phyloP scores from a whole-genome alignment of 2,113 vertebrate species.

The Tenrec ecaudatus region DNA sequence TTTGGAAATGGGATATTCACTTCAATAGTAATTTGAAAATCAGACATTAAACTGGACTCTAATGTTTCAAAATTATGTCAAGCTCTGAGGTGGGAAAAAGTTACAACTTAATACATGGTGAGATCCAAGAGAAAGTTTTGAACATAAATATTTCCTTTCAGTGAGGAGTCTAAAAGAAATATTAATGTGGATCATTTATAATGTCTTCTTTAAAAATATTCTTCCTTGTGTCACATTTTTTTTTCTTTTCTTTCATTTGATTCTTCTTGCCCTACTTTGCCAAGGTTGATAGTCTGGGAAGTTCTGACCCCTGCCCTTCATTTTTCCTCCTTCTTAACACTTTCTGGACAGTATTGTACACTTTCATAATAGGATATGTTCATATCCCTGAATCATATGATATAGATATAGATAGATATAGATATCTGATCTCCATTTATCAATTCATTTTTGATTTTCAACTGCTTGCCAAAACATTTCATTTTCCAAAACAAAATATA shows the following conservation, averaged over 20 bases:
- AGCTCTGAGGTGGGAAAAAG: neutral
- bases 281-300: too few species aligned
- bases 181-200: too few species aligned
- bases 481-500: too few species aligned
- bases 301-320: accelerated
- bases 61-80: neutral
- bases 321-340: too few species aligned
- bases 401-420: too few species aligned
- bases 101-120: neutral
- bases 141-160: neutral
- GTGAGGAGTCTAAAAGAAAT: neutral
- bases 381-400: too few species aligned
- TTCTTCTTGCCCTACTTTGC: neutral
- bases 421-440: too few species aligned
- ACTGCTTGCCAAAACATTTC: too few species aligned
- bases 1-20: neutral
- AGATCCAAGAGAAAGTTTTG: neutral
- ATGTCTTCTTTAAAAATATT: neutral
- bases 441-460: too few species aligned
- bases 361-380: too few species aligned
- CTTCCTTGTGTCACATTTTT: neutral
- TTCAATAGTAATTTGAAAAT: neutral
- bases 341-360: too few species aligned
- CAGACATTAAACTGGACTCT: too few species aligned
- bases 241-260: neutral